These are phyloP conservation scores for Anarhynchus alexandrinus DNA, from an alignment of 2,113 vertebrate genomes.

Conservation along the genomic window DNA sequence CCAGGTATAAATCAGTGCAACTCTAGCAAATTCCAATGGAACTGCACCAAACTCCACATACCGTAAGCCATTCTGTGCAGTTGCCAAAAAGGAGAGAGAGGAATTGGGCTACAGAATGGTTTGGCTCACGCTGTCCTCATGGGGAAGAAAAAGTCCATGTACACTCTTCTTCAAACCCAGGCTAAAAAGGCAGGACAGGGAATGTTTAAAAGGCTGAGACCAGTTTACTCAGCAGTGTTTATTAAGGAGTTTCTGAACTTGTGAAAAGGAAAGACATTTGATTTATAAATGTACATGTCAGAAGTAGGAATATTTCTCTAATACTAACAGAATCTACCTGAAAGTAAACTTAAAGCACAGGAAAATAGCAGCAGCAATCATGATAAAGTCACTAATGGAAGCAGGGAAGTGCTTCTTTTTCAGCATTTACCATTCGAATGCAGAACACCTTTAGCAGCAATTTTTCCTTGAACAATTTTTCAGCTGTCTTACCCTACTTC, in stretches of 20 bases:
- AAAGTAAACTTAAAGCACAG: not conserved
- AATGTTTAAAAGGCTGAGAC: not conserved
- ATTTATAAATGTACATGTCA: not conserved
- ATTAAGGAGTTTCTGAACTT: not conserved
- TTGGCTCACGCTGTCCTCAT: not conserved
- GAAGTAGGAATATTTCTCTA: not conserved
- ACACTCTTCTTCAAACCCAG: not conserved
- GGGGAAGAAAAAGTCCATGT: not conserved
- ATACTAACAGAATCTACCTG: not conserved
- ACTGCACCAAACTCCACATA: not conserved
- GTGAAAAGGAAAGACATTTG: not conserved
- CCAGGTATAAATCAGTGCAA: conserved; percentile 45
- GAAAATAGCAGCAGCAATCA: not conserved
- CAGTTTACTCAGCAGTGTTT: not conserved
- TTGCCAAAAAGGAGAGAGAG: conserved; percentile 13
- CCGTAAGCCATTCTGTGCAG: not conserved
- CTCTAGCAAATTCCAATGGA: conserved; percentile 26
- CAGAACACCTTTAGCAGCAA: not conserved
- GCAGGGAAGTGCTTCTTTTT: not conserved
- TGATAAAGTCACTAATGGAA: not conserved
- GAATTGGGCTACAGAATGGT: not conserved
- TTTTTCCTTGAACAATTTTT: not conserved
- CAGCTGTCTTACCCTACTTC: not conserved
- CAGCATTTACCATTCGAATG: not conserved
- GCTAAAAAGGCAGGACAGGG: not conserved